Evolutionary conservation across 2,888 invertebrate genomes (phyloP).

Genomic region (Cheilosia grossa): DNA sequence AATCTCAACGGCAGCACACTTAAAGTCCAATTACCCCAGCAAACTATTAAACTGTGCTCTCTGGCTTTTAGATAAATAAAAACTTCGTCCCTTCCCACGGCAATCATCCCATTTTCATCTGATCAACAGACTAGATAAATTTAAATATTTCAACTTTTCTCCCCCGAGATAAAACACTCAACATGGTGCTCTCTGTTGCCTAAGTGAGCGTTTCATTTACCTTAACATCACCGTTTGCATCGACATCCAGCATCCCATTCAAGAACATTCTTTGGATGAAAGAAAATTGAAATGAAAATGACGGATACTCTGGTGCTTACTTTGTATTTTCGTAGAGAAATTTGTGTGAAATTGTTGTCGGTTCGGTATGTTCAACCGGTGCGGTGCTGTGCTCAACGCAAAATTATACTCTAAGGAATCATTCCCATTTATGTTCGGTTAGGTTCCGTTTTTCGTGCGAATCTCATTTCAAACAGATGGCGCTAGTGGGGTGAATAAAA

Average conservation of each 20-base stretch:
- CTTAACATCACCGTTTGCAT: slow-evolving; percentile 13
- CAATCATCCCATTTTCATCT: not conserved
- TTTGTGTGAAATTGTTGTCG: slow-evolving; percentile 14
- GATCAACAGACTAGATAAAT: not conserved
- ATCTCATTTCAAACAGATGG: slow-evolving; percentile 30
- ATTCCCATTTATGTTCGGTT: slow-evolving; percentile 39
- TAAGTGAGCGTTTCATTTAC: slow-evolving; percentile 45
- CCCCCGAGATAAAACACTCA: slow-evolving; percentile 33
- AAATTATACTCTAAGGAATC: slow-evolving; percentile 40
- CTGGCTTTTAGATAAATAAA: not conserved
- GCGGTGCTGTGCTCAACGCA: not conserved
- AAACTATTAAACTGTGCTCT: not conserved
- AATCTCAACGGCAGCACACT: not conserved
- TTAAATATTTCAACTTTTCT: slow-evolving; percentile 25
- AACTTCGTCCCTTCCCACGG: not conserved
- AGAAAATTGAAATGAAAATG: slow-evolving; percentile 37
- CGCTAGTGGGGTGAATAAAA: not conserved
- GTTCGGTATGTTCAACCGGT: not conserved
- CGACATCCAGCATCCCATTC: not conserved
- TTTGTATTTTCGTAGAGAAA: slow-evolving; percentile 10
- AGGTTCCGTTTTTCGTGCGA: slow-evolving; percentile 40
- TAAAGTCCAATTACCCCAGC: not conserved
- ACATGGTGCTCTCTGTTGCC: slow-evolving; percentile 17
- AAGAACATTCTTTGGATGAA: slow-evolving; percentile 24
- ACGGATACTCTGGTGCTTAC: slow-evolving; percentile 17